phyloP scores from a whole-genome alignment of 2,113 vertebrate genomes.

The Hyla sarda region DNA sequence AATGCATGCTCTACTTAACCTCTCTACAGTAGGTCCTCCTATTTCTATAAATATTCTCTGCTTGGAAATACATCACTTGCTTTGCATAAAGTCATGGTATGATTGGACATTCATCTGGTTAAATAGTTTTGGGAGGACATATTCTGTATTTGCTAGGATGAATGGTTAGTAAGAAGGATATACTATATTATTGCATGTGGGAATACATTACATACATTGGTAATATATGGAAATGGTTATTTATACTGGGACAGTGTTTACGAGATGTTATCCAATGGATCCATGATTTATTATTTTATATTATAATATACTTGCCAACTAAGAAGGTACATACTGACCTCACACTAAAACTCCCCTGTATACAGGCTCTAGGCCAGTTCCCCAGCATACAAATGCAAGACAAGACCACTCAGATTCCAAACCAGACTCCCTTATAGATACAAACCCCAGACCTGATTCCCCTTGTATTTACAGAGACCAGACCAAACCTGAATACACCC shows the following conservation, averaged over 20 bases:
- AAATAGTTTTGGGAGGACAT: neutral
- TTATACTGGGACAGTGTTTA: neutral
- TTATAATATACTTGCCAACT: too few relatives aligned
- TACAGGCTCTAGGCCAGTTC: too few relatives aligned
- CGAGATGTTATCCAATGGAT: neutral
- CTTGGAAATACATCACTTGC: neutral
- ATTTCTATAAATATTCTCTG: conserved; percentile 16
- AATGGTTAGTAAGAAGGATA: neutral
- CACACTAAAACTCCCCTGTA: too few relatives aligned
- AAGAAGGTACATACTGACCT: too few relatives aligned
- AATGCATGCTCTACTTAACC: conserved; percentile 10
- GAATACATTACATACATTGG: neutral
- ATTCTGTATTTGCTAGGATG: neutral
- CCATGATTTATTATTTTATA: neutral
- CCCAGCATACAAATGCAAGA: too few relatives aligned
- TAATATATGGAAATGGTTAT: neutral
- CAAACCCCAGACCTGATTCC: too few relatives aligned
- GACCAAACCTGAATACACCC: too few relatives aligned
- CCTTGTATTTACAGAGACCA: too few relatives aligned
- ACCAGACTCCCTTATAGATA: too few relatives aligned
- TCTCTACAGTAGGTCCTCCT: neutral
- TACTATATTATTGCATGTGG: neutral
- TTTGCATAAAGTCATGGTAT: neutral
- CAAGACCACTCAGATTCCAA: too few relatives aligned
- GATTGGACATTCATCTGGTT: neutral